phyloP scores from a whole-genome alignment of 2,797 vertebrate species.

The Microctenopoma steveboyesi region DNA sequence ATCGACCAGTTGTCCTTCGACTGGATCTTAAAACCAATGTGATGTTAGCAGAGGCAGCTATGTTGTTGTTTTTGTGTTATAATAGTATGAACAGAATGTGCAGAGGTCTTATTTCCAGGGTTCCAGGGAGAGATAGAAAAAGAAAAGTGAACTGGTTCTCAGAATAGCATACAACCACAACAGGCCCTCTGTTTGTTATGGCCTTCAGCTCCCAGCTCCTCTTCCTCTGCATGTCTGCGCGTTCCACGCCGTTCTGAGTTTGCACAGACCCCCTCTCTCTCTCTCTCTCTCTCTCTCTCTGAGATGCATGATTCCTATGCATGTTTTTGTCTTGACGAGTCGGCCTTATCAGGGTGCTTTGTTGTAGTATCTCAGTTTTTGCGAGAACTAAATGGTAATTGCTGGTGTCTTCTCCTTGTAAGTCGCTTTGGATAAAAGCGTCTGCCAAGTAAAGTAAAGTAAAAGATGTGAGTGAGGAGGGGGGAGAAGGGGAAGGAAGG shows the following conservation, averaged over 20 bases:
- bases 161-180: constrained; percentile 68
- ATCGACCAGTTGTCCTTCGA: constrained; percentile 3
- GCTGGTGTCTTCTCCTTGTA: no score
- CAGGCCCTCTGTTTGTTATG: constrained; percentile 58
- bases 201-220: constrained; percentile 47
- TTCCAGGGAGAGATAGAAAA: constrained; percentile 36
- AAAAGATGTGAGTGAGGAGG: neutral
- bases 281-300: no score
- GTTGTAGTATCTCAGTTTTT: no score
- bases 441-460: no score
- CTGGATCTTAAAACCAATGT: neutral
- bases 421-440: no score
- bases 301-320: no score
- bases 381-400: no score
- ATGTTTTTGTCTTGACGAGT: no score
- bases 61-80: constrained; percentile 15
- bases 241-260: constrained; percentile 48
- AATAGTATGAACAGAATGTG: constrained; percentile 24
- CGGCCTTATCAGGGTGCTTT: no score
- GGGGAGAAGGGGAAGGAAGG: constrained; percentile 35
- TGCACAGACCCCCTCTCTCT: constrained; percentile 21
- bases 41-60: constrained; percentile 18
- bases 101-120: constrained; percentile 28
- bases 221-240: constrained; percentile 35
- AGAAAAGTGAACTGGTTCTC: constrained; percentile 50